Evolutionary conservation across 2,888 invertebrate species (phyloP), one percentile per base, ranked within the genome.

Genomic region (Amphiduros pacificus): DNA sequence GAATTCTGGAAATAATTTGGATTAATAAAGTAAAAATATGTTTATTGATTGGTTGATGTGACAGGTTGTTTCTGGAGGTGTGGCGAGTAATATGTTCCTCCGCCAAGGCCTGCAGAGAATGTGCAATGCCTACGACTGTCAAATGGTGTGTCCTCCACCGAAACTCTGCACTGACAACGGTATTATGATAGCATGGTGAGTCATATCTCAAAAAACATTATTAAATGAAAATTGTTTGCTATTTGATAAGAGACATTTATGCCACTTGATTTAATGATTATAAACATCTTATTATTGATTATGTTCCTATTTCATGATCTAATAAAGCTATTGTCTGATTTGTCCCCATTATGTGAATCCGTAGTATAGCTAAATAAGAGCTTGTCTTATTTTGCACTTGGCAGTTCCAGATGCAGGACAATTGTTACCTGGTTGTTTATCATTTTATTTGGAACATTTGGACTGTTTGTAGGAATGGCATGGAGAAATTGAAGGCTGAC

Each of bases 91-190:
- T 82, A 85, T 89, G 80, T 91, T 89, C 75, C 89, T 98, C 56
- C 88, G 88, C 55, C 84, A 87, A 67, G 88, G 89, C 55, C 83
- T 99, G 22, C 75, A 86, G 74, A 83, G 88, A 53, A 79, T 95
- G 66, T 90, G 92, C 70, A 75, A 85, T 20, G 85, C 88, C 71
- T 85, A 87, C 73, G 87, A 86, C 61, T 75, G 70, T 63, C 60
- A 85, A 84, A 84, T 92, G 3, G 85, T 88, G 60, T 87, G 91
- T 61, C 95, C 97, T 17, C 91, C 93, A 2, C 88, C 90, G 26
- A 86, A 87, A 75, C 86, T 94, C 11, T 99, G 99, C 80, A 95
- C 94, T 0, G 99, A 99, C 81, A 99, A 99, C 87, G 99, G 98
- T 6, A 88, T 95, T 32, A 99, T 99, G 99, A 93, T 99, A 73